phyloP scores from a whole-genome alignment of 1,140 invertebrate species.

The Drosophila asahinai region DNA sequence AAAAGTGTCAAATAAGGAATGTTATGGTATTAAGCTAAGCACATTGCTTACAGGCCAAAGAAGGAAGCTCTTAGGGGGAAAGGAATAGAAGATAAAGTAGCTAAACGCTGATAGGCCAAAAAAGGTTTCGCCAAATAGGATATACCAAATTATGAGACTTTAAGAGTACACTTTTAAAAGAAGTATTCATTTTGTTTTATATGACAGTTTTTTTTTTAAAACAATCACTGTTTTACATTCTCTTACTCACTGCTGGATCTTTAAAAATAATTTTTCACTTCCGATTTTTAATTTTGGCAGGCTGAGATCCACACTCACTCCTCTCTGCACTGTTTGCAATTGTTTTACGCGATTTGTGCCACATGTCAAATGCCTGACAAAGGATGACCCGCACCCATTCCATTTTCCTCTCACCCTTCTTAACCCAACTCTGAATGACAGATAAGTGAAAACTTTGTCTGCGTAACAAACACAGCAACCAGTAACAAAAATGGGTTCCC shows the following conservation, averaged over 20 bases:
- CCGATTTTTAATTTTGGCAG: slow-evolving; percentile 26
- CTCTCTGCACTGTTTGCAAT: slow-evolving; percentile 51
- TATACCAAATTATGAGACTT: slow-evolving; percentile 12
- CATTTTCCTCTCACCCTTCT: neutral
- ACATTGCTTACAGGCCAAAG: slow-evolving; percentile 40
- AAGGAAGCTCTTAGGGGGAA: neutral
- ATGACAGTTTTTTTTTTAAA: neutral
- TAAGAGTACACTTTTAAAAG: neutral
- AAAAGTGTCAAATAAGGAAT: slow-evolving; percentile 49
- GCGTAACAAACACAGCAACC: slow-evolving; percentile 52
- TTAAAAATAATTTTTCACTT: slow-evolving; percentile 52
- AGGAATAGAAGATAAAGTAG: slow-evolving; percentile 11
- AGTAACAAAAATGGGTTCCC: slow-evolving; percentile 11
- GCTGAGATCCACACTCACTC: neutral
- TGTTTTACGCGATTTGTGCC: slow-evolving; percentile 74
- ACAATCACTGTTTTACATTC: neutral
- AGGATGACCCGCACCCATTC: slow-evolving; percentile 51
- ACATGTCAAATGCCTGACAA: slow-evolving; percentile 76
- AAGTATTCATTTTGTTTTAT: neutral
- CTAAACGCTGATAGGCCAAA: slow-evolving; percentile 21
- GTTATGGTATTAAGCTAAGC: slow-evolving; percentile 45
- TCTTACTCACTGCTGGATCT: neutral
- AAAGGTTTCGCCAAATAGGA: neutral
- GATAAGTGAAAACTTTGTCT: slow-evolving; percentile 75
- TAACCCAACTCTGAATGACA: slow-evolving; percentile 57